A percentile compares a stretch with the other conserved stretches of the same genome.
Conservation (phyloP, 2,113 vertebrate genomes). For the Colaptes auratus region DNA sequence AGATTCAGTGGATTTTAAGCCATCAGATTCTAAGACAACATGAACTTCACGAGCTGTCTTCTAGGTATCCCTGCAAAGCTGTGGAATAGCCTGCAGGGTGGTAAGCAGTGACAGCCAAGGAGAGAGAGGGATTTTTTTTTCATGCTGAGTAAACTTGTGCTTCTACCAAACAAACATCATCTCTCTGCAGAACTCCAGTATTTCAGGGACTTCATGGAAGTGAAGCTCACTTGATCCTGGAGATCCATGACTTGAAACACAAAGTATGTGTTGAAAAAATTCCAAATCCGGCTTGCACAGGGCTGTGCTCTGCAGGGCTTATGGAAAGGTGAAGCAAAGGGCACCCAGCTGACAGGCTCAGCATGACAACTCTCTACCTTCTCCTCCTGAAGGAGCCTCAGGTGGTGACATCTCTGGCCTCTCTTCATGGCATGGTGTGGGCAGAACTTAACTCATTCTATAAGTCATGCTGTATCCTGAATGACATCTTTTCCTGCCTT, state of each 20-base stretch:
- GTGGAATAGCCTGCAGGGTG: not conserved
- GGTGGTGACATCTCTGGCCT: not conserved
- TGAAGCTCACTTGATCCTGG: not conserved
- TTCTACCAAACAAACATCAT: not conserved
- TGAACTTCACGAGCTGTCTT: not conserved
- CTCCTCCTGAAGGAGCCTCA: not conserved
- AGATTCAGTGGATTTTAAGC: not conserved
- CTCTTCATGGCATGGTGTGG: not conserved
- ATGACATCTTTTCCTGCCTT: not conserved
- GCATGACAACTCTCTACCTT: not conserved
- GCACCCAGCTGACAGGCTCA: not conserved
- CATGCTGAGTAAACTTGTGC: not conserved
- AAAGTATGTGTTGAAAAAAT: not conserved
- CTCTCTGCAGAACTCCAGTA: not conserved
- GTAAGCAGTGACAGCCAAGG: not conserved
- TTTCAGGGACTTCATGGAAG: not conserved
- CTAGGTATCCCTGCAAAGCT: not conserved
- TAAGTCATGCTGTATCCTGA: not conserved
- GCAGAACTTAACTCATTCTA: not conserved
- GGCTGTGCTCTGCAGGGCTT: not conserved
- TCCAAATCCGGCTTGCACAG: not conserved
- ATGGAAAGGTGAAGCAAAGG: not conserved
- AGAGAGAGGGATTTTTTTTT: not conserved
- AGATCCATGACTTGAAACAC: not conserved
- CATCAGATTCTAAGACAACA: not conserved